These are phyloP conservation scores for Hozukius guyotensis DNA, from an alignment of 2,797 vertebrate genomes.

Conservation along the genomic window DNA sequence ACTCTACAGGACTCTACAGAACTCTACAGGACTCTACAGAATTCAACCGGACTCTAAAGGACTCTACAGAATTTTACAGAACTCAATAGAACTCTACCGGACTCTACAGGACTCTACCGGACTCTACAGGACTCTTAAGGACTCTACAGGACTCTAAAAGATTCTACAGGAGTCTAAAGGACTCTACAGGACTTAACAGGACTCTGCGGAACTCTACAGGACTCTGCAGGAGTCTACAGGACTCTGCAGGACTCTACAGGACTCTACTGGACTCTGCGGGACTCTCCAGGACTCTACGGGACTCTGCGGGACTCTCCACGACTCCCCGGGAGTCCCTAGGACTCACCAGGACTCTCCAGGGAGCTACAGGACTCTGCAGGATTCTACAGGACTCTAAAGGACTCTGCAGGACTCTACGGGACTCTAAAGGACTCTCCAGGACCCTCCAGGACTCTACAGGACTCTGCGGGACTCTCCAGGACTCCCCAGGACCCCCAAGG, in stretches of 20 bases:
- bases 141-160: background rate
- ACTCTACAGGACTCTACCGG: no score
- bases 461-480: slow-evolving; percentile 21
- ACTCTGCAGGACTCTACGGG: slow-evolving; percentile 18
- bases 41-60: background rate
- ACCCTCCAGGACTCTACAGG: slow-evolving; percentile 18
- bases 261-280: background rate
- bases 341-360: background rate
- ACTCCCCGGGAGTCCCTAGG: background rate
- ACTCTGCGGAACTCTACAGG: no score
- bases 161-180: background rate
- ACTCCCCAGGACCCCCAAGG: background rate
- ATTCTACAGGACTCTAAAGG: slow-evolving; percentile 29
- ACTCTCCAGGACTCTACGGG: background rate
- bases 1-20: background rate
- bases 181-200: no score
- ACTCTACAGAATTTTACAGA: no score
- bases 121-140: background rate
- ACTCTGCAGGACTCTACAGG: background rate
- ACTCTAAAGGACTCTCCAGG: slow-evolving; percentile 19
- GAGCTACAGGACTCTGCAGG: background rate
- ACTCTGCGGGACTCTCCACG: background rate
- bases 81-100: no score
- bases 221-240: no score
- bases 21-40: background rate